These are phyloP conservation scores for Nemotelus nigrinus DNA, from an alignment of 2,888 invertebrate species.

Conservation along the genomic window DNA sequence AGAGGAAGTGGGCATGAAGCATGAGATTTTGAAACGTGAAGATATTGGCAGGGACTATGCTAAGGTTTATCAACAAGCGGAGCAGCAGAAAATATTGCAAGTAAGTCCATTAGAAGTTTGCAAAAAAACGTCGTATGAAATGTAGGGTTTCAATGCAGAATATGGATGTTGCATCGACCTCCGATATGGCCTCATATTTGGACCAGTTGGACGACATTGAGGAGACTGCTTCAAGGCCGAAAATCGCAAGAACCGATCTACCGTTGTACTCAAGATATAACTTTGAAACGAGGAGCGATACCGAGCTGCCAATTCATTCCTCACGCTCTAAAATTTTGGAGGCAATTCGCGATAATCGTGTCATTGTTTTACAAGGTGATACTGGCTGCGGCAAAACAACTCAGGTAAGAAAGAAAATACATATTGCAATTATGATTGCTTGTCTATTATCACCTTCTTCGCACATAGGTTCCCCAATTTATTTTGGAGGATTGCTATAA, in stretches of 20 bases:
- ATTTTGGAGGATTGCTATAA: conserved; percentile 82
- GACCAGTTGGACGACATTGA: conserved; percentile 56
- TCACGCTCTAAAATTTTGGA: conserved; percentile 71
- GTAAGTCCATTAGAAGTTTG: conserved; percentile 51
- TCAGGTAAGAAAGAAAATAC: conserved; percentile 62
- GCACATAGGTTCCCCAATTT: conserved; percentile 80
- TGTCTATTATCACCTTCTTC: background rate
- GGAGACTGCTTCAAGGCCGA: conserved; percentile 45
- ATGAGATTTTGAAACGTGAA: conserved; percentile 56
- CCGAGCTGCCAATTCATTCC: conserved; percentile 59
- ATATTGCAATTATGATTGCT: background rate
- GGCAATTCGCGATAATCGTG: conserved; percentile 69
- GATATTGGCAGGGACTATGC: conserved; percentile 58
- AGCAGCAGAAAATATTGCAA: conserved; percentile 56
- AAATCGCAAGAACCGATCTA: conserved; percentile 54
- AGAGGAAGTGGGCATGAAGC: conserved; percentile 46
- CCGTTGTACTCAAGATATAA: conserved; percentile 57
- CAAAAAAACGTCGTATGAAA: background rate
- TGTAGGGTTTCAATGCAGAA: conserved; percentile 34
- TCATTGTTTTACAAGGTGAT: conserved; percentile 87
- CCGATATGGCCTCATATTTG: conserved; percentile 14
- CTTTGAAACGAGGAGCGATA: conserved; percentile 58
- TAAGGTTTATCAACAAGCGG: conserved; percentile 53
- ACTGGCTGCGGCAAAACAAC: conserved; percentile 97
- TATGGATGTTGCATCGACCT: conserved; percentile 36